Evolutionary conservation across 92 coral and sea anemone species (phyloP), one percentile per base, ranked within the genome.

Genomic region (Porites cylindrica): DNA sequence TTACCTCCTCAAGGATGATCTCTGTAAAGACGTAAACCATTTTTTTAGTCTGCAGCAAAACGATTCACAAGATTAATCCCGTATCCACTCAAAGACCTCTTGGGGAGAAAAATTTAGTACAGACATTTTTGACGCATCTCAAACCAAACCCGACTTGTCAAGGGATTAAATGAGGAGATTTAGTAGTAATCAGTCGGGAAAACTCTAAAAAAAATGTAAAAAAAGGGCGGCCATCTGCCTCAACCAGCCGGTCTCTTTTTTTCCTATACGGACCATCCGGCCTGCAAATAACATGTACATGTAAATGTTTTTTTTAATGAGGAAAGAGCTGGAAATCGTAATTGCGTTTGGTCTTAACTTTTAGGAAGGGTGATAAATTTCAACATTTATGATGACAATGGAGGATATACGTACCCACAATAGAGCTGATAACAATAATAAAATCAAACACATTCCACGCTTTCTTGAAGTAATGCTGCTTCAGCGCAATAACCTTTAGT

Each of bases 371-470:
- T 56, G 13, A 56, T 56, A 56, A 56, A 10, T 56, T 10, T 56
- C 61, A 56, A 54, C 10, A 10, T 2, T 9, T 54, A 13, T 10
- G 10, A 10, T 13, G 2, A 54, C 10, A 54, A 54, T 54, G 60
- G 13, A 54, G 16, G 16, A 10, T 11, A 14, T 8, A 21, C 98
- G 62, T 81, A 96, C 99, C 99, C 58, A 86, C 85, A 24, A 96
- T 85, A 50, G 99, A 96, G 24, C 93, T 86, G 63, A 95, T 77
- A 11, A 93, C 98, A 59, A 96, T 91, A 72, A 96, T 64, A 66
- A 96, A 91, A 82, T 96, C 99, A 66, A 96, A 96, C 75, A 96
- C 91, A 81, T 94, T 96, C 99, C 99, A 96, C 29, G 96, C 94
- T 71, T 94, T 95, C 87, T 90, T 93, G 72, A 96, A 96, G 90